Base-by-base conservation (phyloP, 2,888 invertebrate genomes). In the Agrotis clavis region DNA sequence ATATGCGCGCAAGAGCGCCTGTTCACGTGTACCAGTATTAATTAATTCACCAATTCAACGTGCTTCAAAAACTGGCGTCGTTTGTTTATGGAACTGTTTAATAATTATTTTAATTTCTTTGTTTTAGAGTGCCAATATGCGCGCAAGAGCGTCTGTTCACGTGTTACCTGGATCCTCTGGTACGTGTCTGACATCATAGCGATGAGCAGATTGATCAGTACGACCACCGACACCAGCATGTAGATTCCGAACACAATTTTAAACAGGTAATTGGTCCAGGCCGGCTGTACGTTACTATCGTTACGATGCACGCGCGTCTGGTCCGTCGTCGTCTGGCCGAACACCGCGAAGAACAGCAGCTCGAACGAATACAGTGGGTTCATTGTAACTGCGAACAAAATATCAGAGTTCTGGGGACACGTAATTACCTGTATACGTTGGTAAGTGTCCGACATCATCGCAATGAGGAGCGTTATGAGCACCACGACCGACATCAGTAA, bases 101-200 rank as follows among this genome's bases (percentile, higher is more conserved):
- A 71, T 61, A 0, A 51, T 64, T 67, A 50, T 13, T 72, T 82
- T 60, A 30, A 54, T 48, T 30, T 61, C 47, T 71, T 79, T 68
- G 67, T 77, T 77, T 47, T 68, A 30, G 3, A 51, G 83, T 84
- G 81, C 63, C 65, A 67, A 19, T 73, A 78, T 89, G 83, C 84
- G 59, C 77, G 76, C 63, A 35, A 67, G 47, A 77, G 61, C 66
- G 69, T 77, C 65, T 73, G 79, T 72, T 81, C 82, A 86, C 83
- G 84, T 71, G 95, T 97, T 97, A 98, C 99, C 97, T 99, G 99
- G 93, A 99, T 99, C 93, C 99, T 97, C 95, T 99, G 99, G 96
- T 99, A 99, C 78, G 99, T 99, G 97, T 99, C 99, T 92, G 99
- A 99, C 99, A 99, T 99, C 99, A 99, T 99, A 97, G 99, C 99